Evolutionary conservation across 2,888 invertebrate species (phyloP).

Genomic region (Lasioglossum pauxillum): DNA sequence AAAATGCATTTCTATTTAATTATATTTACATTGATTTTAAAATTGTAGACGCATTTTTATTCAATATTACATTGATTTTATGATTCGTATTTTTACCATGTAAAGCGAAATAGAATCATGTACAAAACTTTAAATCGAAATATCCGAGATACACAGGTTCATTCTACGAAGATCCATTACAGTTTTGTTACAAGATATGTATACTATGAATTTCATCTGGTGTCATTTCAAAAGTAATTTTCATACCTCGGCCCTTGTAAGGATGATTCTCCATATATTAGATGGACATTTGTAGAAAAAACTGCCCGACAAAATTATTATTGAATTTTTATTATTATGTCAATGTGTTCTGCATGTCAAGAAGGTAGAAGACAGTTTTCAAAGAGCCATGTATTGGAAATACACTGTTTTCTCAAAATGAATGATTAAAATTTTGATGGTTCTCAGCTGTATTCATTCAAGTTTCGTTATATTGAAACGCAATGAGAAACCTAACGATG

Average conservation of each 20-base stretch:
- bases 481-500: neutral
- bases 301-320: neutral
- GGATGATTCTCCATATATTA: neutral
- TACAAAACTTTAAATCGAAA: neutral
- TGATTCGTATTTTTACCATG: neutral
- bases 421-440: neutral
- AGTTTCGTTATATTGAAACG: neutral
- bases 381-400: neutral
- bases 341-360: neutral
- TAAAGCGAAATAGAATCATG: neutral
- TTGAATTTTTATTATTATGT: neutral
- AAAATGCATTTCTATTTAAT: neutral
- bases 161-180: neutral
- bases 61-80: neutral
- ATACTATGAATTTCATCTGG: neutral
- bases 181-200: neutral
- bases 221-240: slow-evolving; percentile 1
- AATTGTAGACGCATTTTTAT: neutral
- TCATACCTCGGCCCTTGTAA: neutral
- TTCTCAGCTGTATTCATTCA: neutral
- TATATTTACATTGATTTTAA: neutral
- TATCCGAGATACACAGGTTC: neutral
- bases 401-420: neutral
- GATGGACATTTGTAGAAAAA: neutral
- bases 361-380: neutral